Conservation (phyloP, 23 tunicate genomes). For the Halocynthia roretzi region DNA sequence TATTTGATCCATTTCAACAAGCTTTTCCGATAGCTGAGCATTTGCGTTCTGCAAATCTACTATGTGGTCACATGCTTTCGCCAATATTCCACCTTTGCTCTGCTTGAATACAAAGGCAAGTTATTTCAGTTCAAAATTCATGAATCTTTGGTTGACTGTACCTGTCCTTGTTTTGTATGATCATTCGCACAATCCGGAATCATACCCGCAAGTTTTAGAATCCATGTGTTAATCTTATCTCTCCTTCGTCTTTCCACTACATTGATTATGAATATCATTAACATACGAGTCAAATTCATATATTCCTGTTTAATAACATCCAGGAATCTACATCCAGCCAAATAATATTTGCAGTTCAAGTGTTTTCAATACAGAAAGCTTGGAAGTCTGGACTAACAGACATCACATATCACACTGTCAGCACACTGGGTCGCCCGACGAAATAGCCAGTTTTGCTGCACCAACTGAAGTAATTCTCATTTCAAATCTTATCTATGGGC, state of each 20-base stretch:
- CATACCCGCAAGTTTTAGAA: slow-evolving; percentile 70
- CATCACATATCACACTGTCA: neutral
- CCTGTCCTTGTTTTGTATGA: slow-evolving; percentile 99
- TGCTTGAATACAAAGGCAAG: neutral
- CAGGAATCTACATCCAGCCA: too few relatives aligned
- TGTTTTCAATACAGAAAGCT: neutral
- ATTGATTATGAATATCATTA: neutral
- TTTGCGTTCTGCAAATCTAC: slow-evolving; percentile 42
- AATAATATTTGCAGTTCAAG: neutral
- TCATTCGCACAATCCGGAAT: slow-evolving; percentile 95
- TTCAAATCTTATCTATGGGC: too few relatives aligned
- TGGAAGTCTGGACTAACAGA: neutral
- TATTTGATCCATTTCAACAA: slow-evolving; percentile 46
- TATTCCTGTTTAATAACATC: neutral
- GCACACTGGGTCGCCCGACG: neutral
- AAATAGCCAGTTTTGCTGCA: neutral
- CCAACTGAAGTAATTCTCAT: too few relatives aligned
- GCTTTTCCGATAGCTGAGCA: slow-evolving; percentile 29
- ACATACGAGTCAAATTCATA: neutral
- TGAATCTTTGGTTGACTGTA: slow-evolving; percentile 1
- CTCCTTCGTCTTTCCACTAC: slow-evolving; percentile 92
- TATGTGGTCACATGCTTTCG: slow-evolving; percentile 95
- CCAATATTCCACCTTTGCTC: slow-evolving; percentile 99
- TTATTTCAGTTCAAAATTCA: too few relatives aligned
- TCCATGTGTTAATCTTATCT: slow-evolving; percentile 96